Conservation (phyloP, 1,140 invertebrate species). For the Asobara japonica region DNA sequence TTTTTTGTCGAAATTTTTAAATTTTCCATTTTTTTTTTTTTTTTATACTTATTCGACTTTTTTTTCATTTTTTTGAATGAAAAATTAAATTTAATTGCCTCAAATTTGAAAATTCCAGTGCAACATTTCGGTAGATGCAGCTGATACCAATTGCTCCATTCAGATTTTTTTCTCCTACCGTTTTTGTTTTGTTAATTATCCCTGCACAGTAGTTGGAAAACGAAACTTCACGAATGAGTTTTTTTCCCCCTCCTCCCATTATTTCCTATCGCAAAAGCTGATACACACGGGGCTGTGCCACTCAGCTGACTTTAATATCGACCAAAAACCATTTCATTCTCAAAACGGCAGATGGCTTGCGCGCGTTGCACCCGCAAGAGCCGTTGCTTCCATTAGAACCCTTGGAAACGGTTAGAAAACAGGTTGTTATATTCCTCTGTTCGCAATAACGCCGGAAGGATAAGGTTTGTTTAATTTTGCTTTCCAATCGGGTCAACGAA, state of each 20-base stretch:
- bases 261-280: neutral
- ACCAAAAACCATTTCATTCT: constrained; percentile 59
- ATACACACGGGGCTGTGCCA: constrained; percentile 17
- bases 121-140: no score
- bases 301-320: constrained; percentile 66
- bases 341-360: constrained; percentile 63
- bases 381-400: constrained; percentile 67
- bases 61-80: no score
- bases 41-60: no score
- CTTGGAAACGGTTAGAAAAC: constrained; percentile 59
- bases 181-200: no score
- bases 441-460: constrained; percentile 33
- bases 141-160: neutral
- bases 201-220: no score
- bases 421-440: constrained; percentile 55
- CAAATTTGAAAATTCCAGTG: no score
- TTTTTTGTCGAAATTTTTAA: no score
- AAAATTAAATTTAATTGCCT: no score
- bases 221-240: neutral
- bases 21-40: no score
- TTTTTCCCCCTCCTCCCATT: neutral
- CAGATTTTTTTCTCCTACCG: neutral
- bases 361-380: constrained; percentile 54
- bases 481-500: constrained; percentile 32
- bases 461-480: constrained; percentile 25